Conservation (phyloP, 1,140 invertebrate species). For the Bombus polaris region DNA sequence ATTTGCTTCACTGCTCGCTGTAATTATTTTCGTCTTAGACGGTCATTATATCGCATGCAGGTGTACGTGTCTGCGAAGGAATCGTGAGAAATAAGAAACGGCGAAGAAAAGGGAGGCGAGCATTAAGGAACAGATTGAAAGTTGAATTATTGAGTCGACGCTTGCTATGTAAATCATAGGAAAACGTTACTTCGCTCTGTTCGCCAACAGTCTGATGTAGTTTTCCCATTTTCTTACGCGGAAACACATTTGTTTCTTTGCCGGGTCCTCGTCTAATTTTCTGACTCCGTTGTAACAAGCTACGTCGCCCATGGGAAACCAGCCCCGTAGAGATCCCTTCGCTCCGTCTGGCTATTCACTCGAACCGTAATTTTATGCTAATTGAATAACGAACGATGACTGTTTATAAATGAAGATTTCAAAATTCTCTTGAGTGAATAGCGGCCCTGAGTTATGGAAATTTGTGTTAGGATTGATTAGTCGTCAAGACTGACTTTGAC, state of each 20-base stretch:
- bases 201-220: slow-evolving; percentile 33
- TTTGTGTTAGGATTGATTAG: background rate
- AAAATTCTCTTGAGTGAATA: no score
- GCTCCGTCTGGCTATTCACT: background rate
- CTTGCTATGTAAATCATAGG: slow-evolving; percentile 73
- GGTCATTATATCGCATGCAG: slow-evolving; percentile 31
- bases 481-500: background rate
- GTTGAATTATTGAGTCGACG: slow-evolving; percentile 74
- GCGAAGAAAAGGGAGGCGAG: slow-evolving; percentile 2
- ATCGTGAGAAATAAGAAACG: slow-evolving; percentile 28
- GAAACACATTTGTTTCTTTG: background rate
- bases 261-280: slow-evolving; percentile 48
- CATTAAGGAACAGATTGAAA: slow-evolving; percentile 75
- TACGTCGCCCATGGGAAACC: slow-evolving; percentile 45
- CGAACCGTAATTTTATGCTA: slow-evolving; percentile 30
- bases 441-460: background rate
- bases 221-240: background rate
- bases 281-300: slow-evolving; percentile 30
- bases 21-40: slow-evolving; percentile 27
- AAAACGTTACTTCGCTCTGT: slow-evolving; percentile 68
- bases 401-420: background rate
- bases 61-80: background rate
- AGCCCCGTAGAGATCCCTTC: background rate
- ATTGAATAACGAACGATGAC: slow-evolving; percentile 25
- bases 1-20: background rate